Evolutionary conservation across 2,113 vertebrate species (phyloP), one percentile per base, ranked within the genome.

Genomic region (Columba livia): DNA sequence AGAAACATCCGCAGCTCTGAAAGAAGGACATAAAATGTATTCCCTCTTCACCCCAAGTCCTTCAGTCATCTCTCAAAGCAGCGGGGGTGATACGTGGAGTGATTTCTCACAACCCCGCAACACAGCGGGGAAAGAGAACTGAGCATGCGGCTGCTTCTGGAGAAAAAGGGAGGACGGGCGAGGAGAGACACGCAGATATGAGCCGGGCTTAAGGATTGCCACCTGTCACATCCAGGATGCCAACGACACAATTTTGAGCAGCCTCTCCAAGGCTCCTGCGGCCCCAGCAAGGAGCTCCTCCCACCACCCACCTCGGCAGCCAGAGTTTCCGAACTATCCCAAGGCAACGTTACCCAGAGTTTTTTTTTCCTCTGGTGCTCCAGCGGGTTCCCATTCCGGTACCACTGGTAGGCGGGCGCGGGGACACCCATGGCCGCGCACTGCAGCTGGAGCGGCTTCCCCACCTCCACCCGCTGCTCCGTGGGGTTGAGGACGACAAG

Each of bases 381-480:
- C 83, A 99, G 92, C 5, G 54, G 90, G 13, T 88, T 97, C 15
- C 98, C 98, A 42, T 99, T 99, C 80, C 61, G 94, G 97, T 99
- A 98, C 99, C 99, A 99, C 96, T 99, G 98, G 89, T 98, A 99
- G 50, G 74, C 79, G 26, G 98, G 98, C 34, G 97, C 88, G 28
- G 98, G 98, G 21, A 98, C 97, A 9, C 98, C 98, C 84, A 98
- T 97, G 57, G 98, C 98, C 79, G 94, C 87, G 54, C 98, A 99
- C 54, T 91, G 93, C 34, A 99, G 98, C 56, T 83, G 96, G 34
- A 98, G 60, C 0, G 95, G 89, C 48, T 95, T 85, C 31, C 97
- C 98, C 10, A 24, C 69, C 71, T 66, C 94, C 44, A 98, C 93
- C 6, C 64, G 90, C 89, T 98, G 97, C 25, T 97, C 81, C 1